These are phyloP conservation scores for Sardinella longiceps DNA, from an alignment of 2,797 vertebrate genomes.

Conservation along the genomic window DNA sequence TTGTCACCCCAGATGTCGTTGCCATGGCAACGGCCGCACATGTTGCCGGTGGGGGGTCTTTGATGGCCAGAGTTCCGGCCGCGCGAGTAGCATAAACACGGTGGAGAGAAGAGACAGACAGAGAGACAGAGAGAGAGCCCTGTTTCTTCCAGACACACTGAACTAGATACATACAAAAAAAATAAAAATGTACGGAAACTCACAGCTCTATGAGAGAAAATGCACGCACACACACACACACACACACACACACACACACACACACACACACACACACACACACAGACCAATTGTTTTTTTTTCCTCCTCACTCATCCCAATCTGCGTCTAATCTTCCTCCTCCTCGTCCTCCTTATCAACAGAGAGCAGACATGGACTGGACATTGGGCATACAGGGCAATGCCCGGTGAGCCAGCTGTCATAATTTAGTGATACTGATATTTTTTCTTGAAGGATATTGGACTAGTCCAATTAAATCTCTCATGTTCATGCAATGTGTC, in stretches of 20 bases:
- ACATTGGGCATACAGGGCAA: no score
- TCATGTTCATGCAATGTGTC: no score
- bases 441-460: no score
- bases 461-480: no score
- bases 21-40: slow-evolving; percentile 58
- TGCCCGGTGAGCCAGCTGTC: no score
- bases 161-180: neutral
- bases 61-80: slow-evolving; percentile 11
- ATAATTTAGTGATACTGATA: no score
- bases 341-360: neutral
- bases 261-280: neutral
- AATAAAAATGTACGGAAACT: neutral
- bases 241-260: neutral
- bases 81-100: slow-evolving; percentile 41
- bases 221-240: no score
- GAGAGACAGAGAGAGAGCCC: no score
- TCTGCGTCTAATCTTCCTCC: neutral
- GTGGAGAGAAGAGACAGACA: slow-evolving; percentile 38
- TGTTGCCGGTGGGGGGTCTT: slow-evolving; percentile 40
- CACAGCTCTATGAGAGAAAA: neutral
- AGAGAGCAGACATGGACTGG: no score
- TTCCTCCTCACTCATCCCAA: no score
- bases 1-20: slow-evolving; percentile 67
- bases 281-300: neutral
- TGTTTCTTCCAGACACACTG: neutral